phyloP scores from a whole-genome alignment of 2,113 vertebrate genomes.

The Blennius ocellaris region DNA sequence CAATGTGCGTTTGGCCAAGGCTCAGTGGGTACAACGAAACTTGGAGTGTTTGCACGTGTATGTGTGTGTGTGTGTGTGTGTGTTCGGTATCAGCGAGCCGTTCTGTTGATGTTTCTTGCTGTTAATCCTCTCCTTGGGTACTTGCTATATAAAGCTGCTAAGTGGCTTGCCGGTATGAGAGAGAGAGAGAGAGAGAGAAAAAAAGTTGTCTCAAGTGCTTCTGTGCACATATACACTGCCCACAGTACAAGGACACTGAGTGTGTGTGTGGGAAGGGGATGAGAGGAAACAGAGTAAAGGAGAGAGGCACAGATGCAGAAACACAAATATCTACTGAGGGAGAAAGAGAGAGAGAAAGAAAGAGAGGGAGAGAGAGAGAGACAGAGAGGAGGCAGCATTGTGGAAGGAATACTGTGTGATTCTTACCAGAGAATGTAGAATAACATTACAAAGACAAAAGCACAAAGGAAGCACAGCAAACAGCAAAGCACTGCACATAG shows the following conservation, averaged over 20 bases:
- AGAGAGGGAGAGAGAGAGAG: constrained; percentile 47
- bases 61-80: constrained; percentile 16
- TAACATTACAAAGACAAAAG: constrained; percentile 44
- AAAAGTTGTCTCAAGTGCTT: constrained; percentile 76
- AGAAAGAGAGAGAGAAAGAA: constrained; percentile 34
- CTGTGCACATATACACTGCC: constrained; percentile 64
- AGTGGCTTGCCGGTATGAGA: constrained; percentile 73
- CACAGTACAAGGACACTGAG: constrained; percentile 68
- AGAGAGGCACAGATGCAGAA: constrained; percentile 62
- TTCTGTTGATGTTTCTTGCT: constrained; percentile 73
- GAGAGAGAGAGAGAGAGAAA: constrained; percentile 42
- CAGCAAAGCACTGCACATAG: constrained; percentile 22
- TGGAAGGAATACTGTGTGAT: constrained; percentile 58
- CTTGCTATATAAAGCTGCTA: constrained; percentile 81
- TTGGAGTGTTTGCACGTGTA: constrained; percentile 21
- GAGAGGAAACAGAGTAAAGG: constrained; percentile 58
- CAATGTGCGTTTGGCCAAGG: constrained; percentile 20
- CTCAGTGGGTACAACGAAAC: constrained; percentile 26
- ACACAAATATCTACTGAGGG: constrained; percentile 66
- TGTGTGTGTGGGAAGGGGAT: constrained; percentile 69
- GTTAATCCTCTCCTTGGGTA: constrained; percentile 80
- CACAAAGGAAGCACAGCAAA: constrained; percentile 49
- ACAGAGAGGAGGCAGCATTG: constrained; percentile 34
- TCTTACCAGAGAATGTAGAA: constrained; percentile 47
- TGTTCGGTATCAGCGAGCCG: constrained; percentile 51